phyloP scores from a whole-genome alignment of 2,113 vertebrate genomes.

The Lophochroa leadbeateri region DNA sequence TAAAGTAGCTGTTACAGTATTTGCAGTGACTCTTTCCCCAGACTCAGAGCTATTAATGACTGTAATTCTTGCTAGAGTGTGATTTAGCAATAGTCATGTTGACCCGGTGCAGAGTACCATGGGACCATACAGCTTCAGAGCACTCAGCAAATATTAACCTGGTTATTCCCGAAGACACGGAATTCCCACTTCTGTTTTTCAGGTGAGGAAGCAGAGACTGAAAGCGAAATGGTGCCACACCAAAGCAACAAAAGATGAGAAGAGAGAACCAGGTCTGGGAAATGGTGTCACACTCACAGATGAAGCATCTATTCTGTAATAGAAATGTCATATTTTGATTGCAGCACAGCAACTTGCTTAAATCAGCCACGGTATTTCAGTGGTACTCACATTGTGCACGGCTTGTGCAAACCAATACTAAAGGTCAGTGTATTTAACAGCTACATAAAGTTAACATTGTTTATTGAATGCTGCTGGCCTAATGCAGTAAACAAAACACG shows the following conservation, averaged over 20 bases:
- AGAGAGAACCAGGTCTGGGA: background rate
- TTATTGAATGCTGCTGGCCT: constrained; percentile 7
- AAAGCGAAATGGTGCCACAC: background rate
- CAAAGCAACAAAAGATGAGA: background rate
- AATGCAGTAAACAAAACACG: background rate
- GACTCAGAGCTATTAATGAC: constrained; percentile 56
- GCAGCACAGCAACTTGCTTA: constrained; percentile 43
- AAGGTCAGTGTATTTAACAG: constrained; percentile 59
- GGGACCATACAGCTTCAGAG: constrained; percentile 37
- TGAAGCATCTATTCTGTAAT: background rate
- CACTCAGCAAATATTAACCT: constrained; percentile 66
- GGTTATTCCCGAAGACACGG: background rate
- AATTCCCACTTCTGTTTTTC: constrained; percentile 3
- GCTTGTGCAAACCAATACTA: constrained; percentile 48
- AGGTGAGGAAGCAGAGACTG: background rate
- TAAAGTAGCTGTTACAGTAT: constrained; percentile 57
- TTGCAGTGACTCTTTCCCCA: constrained; percentile 66
- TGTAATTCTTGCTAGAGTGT: constrained; percentile 57
- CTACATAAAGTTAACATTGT: constrained; percentile 29
- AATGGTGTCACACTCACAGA: rapidly evolving
- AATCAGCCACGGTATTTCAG: constrained; percentile 26
- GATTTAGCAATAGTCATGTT: constrained; percentile 69
- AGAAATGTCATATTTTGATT: constrained; percentile 38
- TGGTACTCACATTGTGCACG: background rate
- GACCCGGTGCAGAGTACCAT: constrained; percentile 29